A percentile compares a stretch with the other conserved stretches of the same genome.
phyloP scores from a whole-genome alignment of 2,797 vertebrate genomes.

The Merluccius polli region DNA sequence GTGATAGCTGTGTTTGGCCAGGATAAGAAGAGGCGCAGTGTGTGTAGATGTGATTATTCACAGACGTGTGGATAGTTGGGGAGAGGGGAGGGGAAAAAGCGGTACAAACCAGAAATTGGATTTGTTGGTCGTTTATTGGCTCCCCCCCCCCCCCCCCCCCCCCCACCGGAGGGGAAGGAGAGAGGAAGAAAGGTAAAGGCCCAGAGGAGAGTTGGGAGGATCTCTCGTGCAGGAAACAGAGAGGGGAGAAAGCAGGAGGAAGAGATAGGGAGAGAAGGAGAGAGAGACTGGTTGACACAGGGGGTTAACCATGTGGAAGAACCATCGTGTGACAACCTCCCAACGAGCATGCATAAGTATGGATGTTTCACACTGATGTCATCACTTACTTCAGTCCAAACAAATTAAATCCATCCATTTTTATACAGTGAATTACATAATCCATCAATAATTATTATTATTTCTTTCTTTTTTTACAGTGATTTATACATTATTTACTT shows the following conservation, averaged over 20 bases:
- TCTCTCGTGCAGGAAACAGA: slow-evolving; percentile 66
- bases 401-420: slow-evolving; percentile 49
- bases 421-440: slow-evolving; percentile 54
- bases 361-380: slow-evolving; percentile 55
- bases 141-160: slow-evolving; percentile 68
- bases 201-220: slow-evolving; percentile 44
- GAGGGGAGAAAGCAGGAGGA: slow-evolving; percentile 28
- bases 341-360: slow-evolving; percentile 76
- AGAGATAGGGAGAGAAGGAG: slow-evolving; percentile 37
- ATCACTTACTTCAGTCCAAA: slow-evolving; percentile 54
- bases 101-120: slow-evolving; percentile 41
- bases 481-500: slow-evolving; percentile 43
- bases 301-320: slow-evolving; percentile 56
- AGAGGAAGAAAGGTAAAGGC: slow-evolving; percentile 50
- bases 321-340: slow-evolving; percentile 64
- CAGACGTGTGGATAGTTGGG: slow-evolving; percentile 1
- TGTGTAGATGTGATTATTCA: slow-evolving; percentile 41
- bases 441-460: slow-evolving; percentile 28
- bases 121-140: slow-evolving; percentile 76
- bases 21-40: slow-evolving; percentile 22
- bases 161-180: slow-evolving; percentile 65
- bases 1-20: slow-evolving; percentile 37
- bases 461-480: slow-evolving; percentile 46
- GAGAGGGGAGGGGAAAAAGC: slow-evolving; percentile 26
- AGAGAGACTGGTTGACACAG: slow-evolving; percentile 43